These are phyloP conservation scores for Tringa solitaria DNA, from an alignment of 2,113 vertebrate genomes.

Conservation along the genomic window DNA sequence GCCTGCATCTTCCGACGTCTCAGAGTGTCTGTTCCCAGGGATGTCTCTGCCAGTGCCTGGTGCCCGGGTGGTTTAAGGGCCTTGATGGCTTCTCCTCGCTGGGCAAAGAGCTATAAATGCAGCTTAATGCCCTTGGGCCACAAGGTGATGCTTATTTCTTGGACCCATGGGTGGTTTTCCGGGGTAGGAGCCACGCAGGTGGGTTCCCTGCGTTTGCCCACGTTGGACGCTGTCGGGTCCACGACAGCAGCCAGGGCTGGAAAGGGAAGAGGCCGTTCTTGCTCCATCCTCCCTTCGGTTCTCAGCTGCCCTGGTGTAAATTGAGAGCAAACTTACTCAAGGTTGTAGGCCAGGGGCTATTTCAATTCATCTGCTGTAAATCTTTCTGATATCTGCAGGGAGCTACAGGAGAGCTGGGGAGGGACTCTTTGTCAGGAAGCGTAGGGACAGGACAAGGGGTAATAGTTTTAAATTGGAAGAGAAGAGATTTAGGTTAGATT, in stretches of 20 bases:
- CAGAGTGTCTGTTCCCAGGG: not conserved
- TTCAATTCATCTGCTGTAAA: not conserved
- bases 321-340: not conserved
- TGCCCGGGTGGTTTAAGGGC: accelerated
- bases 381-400: too few species aligned
- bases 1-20: not conserved
- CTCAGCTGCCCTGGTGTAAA: not conserved
- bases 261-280: not conserved
- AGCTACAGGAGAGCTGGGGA: too few species aligned
- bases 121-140: not conserved
- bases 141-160: not conserved
- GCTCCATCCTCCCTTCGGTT: not conserved
- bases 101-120: not conserved
- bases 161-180: accelerated
- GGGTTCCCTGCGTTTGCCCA: not conserved
- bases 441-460: too few species aligned
- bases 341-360: not conserved
- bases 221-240: accelerated
- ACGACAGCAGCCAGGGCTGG: accelerated
- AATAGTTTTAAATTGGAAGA: too few species aligned
- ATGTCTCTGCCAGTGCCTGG: not conserved
- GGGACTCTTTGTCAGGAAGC: too few species aligned
- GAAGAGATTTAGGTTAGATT: too few species aligned
- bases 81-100: accelerated
- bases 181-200: accelerated